Evolutionary conservation across 2,113 vertebrate genomes (phyloP), one percentile per base, ranked within the genome.

Genomic region (Cichladusa arquata): DNA sequence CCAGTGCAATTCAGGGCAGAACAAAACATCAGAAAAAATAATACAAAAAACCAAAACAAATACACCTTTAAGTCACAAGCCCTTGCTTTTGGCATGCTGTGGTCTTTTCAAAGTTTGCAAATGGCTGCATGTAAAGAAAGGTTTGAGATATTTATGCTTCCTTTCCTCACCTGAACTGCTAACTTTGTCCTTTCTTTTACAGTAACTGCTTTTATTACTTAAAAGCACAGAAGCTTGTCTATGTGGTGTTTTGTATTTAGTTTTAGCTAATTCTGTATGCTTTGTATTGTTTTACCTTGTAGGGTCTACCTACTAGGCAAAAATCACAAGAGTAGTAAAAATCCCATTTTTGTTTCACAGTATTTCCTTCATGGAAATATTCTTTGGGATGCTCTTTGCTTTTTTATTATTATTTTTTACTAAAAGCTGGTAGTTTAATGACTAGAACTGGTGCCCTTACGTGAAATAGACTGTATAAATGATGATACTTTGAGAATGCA

Each of bases 311-410:
- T 98, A 98, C 98, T 99, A 98, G 99, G 99, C 98, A 99, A 99
- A 99, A 98, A 99, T 97, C 98, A 99, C 98, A 99, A 98, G 98
- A 98, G 98, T 99, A 99, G 99, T 99, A 99, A 99, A 98, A 99
- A 99, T 99, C 98, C 96, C 94, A 93, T 98, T 98, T 99, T 98
- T 97, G 98, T 98, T 98, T 97, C 97, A 97, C 98, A 96, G 95
- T 94, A 92, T 96, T 96, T 96, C 96, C 95, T 96, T 97, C 93
- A 98, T 98, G 88, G 98, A 61, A 31, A 61, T 34, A 28, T 19
- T 61, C 25, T 98, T 97, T 99, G 98, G 97, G 96, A 96, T 98
- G 57, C 86, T 82, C 91, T 84, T 71, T 91, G 81, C 76, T 53
- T 23, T 73, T 44, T 57, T 14, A 14, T 44, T 38, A 19, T 8